Evolutionary conservation across 2,797 vertebrate species (phyloP).

Genomic region (Cyprinodon diabolis): DNA sequence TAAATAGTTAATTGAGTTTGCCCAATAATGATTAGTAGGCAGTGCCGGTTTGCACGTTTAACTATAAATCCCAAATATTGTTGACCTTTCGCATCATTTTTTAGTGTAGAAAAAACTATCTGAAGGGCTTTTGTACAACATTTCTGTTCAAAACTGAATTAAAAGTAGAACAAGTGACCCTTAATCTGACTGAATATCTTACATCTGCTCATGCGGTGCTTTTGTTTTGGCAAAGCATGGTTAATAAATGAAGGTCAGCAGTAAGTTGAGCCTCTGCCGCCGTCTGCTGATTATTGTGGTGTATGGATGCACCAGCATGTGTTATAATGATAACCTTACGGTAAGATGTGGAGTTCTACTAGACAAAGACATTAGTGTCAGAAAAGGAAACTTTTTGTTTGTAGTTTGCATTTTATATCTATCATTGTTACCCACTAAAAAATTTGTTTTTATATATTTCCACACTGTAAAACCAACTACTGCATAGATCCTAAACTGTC

Average conservation of each 20-base stretch:
- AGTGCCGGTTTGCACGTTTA: too few relatives aligned
- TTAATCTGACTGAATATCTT: not conserved
- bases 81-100: not conserved
- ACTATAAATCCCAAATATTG: not conserved
- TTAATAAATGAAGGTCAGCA: not conserved
- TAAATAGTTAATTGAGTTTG: too few relatives aligned
- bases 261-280: slow-evolving; percentile 21
- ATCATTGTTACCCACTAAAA: not conserved
- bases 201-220: not conserved
- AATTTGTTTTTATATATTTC: not conserved
- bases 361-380: not conserved
- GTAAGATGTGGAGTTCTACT: not conserved
- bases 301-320: not conserved
- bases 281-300: slow-evolving; percentile 39
- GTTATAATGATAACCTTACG: not conserved
- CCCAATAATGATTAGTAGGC: too few relatives aligned
- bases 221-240: not conserved
- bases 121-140: not conserved
- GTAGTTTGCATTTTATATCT: not conserved
- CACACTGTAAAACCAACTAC: not conserved
- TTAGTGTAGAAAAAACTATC: not conserved
- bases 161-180: not conserved
- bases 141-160: not conserved
- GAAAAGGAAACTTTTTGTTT: not conserved
- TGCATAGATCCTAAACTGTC: not conserved